Evolutionary conservation across 2,113 vertebrate genomes (phyloP), one percentile per base, ranked within the genome.

Genomic region (Sinosuthora webbiana): DNA sequence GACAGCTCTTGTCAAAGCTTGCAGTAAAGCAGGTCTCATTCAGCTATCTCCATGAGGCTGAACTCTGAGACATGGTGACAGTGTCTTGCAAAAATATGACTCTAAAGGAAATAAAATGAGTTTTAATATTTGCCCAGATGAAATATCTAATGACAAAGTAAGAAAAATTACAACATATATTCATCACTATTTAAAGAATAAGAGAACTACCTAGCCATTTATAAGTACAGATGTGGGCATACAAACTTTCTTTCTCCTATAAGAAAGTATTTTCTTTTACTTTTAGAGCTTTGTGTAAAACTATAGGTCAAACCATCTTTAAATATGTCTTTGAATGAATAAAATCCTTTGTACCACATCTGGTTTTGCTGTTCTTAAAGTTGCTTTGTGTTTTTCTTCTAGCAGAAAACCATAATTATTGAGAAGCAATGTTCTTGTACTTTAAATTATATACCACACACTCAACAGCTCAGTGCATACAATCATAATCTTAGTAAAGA

Each of bases 1-100:
- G 3, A 17, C 14, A 64, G 7, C 7, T 44, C 11, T 69, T 80
- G 19, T 76, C 37, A 60, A 63, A 83, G 19, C 24, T 65, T 85
- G 7, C 17, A 79, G 44, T 47, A 64, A 68, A 79, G 4, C 5
- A 68, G 13, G 9, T 85, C 21, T 76, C 15, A 73, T 52, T 60
- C 49, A 77, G 0, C 8, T 39, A 0, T 44, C 23, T 65, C n/a
- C 31, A n/a, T 0, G 1, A 73, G 24, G 13, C 13, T 69, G 3
- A 50, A 27, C 11, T 82, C 21, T 44, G 21, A 78, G 18, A 63
- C 19, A 77, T 13, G 28, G 19, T 33, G 42, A 50, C 11, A 62
- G 14, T 45, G 20, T 39, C 52, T 44, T 64, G 23, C 3, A 84
- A 85, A 92, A 69, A n/a, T 22, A 7, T 8, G 18, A 1, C 14